Base-by-base conservation (phyloP, 2,797 vertebrate genomes). In the Oreortyx pictus region DNA sequence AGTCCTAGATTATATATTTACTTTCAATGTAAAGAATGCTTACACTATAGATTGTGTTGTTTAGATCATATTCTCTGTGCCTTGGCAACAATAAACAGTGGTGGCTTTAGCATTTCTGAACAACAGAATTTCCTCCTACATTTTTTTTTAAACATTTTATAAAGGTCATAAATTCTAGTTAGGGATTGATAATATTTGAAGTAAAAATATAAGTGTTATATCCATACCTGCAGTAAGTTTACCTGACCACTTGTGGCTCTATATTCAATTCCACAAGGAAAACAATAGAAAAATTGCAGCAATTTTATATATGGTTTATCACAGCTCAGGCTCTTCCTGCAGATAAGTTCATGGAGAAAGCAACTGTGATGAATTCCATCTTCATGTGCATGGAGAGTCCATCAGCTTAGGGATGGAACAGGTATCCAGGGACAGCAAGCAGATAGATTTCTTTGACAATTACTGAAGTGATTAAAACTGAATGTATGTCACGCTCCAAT, bases 301-400 rank as follows among this genome's bases (percentile, higher is more conserved):
- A 16, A 25, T 91, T 64, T 43, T 60, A 35, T 35, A 9, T 24
- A 8, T 33, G 14, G 4, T 76, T 77, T 82, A 35, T 79, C 33
- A 46, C 9, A 73, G 13, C 14, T 68, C 64, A 82, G 8, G 67
- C 39, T 11, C 82, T 76, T 5, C 8, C 4, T 19, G 15, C 6
- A 29, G 3, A 16, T 22, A 75, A 64, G 22, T 10, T 50, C 22
- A 47, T 11, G 7, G 10, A 57, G 8, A 73, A 86, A 76, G 11
- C 3, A 22, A 80, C 8, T 65, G 6, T 0, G 1, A 3, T 17
- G 5, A 61, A 0, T 1, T 29, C 35, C 19, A 35, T 35, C 11
- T 52, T 6, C 8, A 8, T 7, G 7, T 70, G 5, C 7, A 7
- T 29, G 10, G 11, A 33, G 19, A 76, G 4, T n/a, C 18, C 13